phyloP scores from a whole-genome alignment of 2,888 invertebrate species.

The Epinotia brunnichana region DNA sequence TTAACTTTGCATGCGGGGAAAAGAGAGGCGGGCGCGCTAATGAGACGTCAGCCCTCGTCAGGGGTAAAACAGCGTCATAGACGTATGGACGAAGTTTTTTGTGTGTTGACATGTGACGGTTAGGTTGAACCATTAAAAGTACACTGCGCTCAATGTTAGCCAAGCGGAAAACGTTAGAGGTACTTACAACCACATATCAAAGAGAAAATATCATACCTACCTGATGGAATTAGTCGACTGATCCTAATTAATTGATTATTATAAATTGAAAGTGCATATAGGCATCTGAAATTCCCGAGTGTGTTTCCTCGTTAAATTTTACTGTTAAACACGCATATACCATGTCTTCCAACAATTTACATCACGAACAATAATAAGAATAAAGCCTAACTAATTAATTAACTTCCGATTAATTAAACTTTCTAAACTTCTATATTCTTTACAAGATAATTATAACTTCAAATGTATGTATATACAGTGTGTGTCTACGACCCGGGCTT shows the following conservation, averaged over 20 bases:
- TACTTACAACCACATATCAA: too few species aligned
- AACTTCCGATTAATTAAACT: conserved; percentile 17
- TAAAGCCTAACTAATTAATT: neutral
- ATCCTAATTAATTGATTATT: too few species aligned
- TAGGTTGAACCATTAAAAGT: conserved; percentile 14
- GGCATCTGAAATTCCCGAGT: too few species aligned
- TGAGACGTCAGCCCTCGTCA: conserved; percentile 36
- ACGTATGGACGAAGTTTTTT: conserved; percentile 22
- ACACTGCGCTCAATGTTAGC: neutral
- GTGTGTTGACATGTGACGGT: conserved; percentile 27
- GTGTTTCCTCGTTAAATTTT: too few species aligned
- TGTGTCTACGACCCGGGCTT: too few species aligned
- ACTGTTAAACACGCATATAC: too few species aligned
- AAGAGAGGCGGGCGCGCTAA: conserved; percentile 19
- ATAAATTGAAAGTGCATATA: too few species aligned
- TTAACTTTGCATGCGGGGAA: conserved; percentile 1
- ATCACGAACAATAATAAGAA: conserved; percentile 2
- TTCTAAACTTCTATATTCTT: conserved; percentile 11
- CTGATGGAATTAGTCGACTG: too few species aligned
- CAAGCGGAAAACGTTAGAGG: neutral
- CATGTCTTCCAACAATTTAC: neutral
- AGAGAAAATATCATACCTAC: too few species aligned
- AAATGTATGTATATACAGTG: neutral
- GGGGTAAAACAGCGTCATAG: conserved; percentile 30
- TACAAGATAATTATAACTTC: conserved; percentile 35